Conservation (phyloP, 2,888 invertebrate species). For the Hipparchia semele region DNA sequence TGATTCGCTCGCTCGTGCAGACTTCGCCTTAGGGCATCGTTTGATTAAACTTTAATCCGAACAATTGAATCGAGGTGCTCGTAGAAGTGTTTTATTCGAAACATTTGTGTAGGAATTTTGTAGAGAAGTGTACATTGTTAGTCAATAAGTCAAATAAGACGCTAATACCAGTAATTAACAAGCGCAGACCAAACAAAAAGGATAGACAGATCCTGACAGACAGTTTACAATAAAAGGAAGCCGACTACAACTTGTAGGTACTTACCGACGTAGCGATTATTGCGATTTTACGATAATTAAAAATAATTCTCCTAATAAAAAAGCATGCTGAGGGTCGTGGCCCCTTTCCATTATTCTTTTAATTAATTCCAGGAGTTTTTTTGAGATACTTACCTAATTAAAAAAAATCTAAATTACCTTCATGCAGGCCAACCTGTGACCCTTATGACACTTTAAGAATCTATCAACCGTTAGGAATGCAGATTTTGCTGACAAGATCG, state of each 20-base stretch:
- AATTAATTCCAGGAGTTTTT: too few relatives aligned
- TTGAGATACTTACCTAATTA: too few relatives aligned
- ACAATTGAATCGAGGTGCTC: conserved; percentile 32
- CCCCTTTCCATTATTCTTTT: too few relatives aligned
- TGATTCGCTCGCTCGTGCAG: conserved; percentile 1
- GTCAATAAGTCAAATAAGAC: conserved; percentile 19
- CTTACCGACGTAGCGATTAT: too few relatives aligned
- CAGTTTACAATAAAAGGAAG: neutral
- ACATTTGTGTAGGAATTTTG: conserved; percentile 21
- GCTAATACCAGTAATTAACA: conserved; percentile 14
- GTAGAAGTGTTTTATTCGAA: conserved; percentile 17
- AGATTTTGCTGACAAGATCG: too few relatives aligned
- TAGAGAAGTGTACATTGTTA: conserved; percentile 36
- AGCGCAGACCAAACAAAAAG: neutral
- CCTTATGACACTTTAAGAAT: too few relatives aligned
- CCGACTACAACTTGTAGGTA: neutral
- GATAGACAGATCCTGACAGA: neutral
- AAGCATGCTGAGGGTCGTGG: too few relatives aligned
- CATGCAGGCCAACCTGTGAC: too few relatives aligned
- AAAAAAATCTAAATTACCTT: too few relatives aligned
- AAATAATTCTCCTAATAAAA: too few relatives aligned
- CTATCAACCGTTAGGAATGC: too few relatives aligned
- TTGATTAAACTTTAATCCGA: conserved; percentile 22
- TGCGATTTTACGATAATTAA: too few relatives aligned
- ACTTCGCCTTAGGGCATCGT: conserved; percentile 19